Conservation (phyloP, 2,797 vertebrate genomes). For the Poeciliopsis presidionis region DNA sequence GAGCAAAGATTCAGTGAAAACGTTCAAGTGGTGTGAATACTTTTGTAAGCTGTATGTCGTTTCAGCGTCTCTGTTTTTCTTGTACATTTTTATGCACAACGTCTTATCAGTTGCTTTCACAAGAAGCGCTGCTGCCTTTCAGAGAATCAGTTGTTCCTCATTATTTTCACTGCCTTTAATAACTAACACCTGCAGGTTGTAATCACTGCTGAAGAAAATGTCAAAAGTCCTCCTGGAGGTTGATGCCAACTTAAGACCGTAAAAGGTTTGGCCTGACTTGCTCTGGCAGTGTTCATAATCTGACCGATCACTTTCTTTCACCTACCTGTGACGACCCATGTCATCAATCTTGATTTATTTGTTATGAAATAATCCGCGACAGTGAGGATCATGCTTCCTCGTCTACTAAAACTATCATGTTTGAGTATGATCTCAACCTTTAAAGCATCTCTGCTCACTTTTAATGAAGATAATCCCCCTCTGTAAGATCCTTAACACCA, state of each 20-base stretch:
- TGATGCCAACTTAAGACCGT: background rate
- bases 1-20: background rate
- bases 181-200: background rate
- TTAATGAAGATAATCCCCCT: constrained; percentile 41
- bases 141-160: background rate
- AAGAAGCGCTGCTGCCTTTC: background rate
- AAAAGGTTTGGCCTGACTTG: background rate
- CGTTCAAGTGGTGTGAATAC: background rate
- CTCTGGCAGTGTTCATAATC: background rate
- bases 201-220: background rate
- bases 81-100: background rate
- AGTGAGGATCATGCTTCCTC: background rate
- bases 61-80: background rate
- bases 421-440: constrained; percentile 4
- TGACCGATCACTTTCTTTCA: background rate
- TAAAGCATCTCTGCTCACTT: constrained; percentile 26
- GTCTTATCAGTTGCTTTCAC: background rate
- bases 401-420: constrained; percentile 10
- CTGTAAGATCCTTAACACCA: constrained; percentile 41
- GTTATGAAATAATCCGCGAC: constrained; percentile 1
- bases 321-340: background rate
- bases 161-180: background rate
- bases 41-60: background rate
- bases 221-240: background rate
- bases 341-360: background rate